Base-by-base conservation (phyloP, 2,797 vertebrate genomes). In the Schizopygopsis malacanthus region DNA sequence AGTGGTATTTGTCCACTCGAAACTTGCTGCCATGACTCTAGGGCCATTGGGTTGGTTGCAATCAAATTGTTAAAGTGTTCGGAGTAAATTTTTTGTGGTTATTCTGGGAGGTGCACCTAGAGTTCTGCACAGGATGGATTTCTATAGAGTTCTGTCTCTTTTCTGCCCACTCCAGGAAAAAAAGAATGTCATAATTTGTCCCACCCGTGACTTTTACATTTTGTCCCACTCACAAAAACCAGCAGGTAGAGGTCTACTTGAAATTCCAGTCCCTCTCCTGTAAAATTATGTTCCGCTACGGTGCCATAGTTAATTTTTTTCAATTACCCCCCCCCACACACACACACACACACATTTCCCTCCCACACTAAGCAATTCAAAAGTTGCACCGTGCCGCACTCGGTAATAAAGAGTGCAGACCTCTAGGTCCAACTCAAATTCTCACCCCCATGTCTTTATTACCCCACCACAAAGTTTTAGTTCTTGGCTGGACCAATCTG, bases 271-370 rank as follows among this genome's bases (percentile, higher is more conserved):
- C 28, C 7, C 45, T 75, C 25, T 75, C 72, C 25, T 50, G 1
- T 28, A 76, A 76, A 47, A 76, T 28, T 76, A 16, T 76, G 73
- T 50, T 28, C 9, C 16, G 7, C 25, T 20, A 16, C 16, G 13
- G 73, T 54, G 73, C 47, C 25, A 76, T 18, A 76, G 72, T 76
- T 28, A 52, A 52, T 52, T 37, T 73, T 47, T 73, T 73, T 33
- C 65, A 18, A 20, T 67, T 67, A 67, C 9, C 33, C 16, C 16
- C 61, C n/a, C 28, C 1, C 28, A 28, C 28, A 28, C 28, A 28
- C 28, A 33, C 28, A 63, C 59, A 63, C n/a, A 63, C 25, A 63
- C 25, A 10, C 18, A 63, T 28, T 65, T 79, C 56, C 56, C 37
- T 45, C 39, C 22, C 39, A 37, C 28, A 37, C 47, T 20, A 18